A percentile compares a stretch with the other conserved stretches of the same genome.
These are phyloP conservation scores for Tachuris rubrigastra DNA, from an alignment of 2,113 vertebrate species.

Conservation along the genomic window DNA sequence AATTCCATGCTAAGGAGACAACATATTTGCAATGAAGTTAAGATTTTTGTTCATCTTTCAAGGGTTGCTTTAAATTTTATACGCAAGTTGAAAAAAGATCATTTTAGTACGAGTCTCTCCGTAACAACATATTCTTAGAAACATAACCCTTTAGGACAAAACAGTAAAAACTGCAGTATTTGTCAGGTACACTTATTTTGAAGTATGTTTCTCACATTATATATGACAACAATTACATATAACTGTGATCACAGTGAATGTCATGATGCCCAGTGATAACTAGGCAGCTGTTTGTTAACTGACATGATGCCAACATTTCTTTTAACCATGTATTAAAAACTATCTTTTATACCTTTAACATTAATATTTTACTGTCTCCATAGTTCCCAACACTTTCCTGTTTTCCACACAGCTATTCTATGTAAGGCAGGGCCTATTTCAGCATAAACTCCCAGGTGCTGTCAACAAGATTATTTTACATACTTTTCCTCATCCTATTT, in stretches of 20 bases:
- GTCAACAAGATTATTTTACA: not conserved
- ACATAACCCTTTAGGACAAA: not conserved
- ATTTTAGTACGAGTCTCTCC: not conserved
- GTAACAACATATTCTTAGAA: not conserved
- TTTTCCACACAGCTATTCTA: not conserved
- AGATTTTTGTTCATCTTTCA: constrained; percentile 3
- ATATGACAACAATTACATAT: not conserved
- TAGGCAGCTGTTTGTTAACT: not conserved
- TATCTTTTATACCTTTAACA: not conserved
- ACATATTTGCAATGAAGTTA: not conserved
- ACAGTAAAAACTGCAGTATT: not conserved
- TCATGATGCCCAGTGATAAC: not conserved
- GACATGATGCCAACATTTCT: not conserved
- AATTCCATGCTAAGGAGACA: not conserved
- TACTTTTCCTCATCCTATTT: not conserved
- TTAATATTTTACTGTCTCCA: not conserved
- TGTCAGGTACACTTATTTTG: not conserved
- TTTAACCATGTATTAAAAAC: not conserved
- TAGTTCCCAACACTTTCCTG: not conserved
- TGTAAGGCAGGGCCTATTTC: not conserved
- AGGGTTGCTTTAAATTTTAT: constrained; percentile 16
- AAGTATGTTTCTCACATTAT: not conserved
- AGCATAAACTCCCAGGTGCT: not conserved
- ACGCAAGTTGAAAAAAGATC: not conserved
- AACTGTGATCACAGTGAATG: not conserved